phyloP scores from a whole-genome alignment of 2,888 invertebrate species.

The Crossocerus cetratus region DNA sequence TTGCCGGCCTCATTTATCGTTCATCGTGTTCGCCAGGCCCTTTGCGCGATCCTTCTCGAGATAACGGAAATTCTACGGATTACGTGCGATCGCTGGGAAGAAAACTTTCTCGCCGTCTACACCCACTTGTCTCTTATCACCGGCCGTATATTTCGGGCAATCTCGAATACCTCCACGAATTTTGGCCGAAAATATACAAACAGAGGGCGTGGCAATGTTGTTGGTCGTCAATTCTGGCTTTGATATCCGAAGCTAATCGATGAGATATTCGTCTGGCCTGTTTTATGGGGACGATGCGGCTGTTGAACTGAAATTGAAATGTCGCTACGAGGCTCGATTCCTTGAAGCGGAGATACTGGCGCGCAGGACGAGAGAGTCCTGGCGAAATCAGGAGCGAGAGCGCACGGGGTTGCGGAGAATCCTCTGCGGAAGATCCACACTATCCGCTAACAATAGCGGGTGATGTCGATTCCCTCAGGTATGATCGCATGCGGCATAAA shows the following conservation, averaged over 20 bases:
- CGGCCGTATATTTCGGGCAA: not conserved
- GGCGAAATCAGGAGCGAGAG: too few species aligned
- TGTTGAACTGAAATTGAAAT: not conserved
- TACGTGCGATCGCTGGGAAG: not conserved
- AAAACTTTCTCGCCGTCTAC: not conserved
- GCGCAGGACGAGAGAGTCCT: too few species aligned
- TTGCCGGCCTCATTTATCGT: not conserved
- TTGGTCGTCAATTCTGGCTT: not conserved
- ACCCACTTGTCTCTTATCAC: not conserved
- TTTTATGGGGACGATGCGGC: not conserved
- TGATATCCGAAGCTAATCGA: not conserved
- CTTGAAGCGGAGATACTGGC: not conserved
- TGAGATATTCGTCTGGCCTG: not conserved
- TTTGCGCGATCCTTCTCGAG: not conserved
- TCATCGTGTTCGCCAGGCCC: not conserved
- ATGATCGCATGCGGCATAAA: constrained; percentile 33
- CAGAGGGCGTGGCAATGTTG: not conserved
- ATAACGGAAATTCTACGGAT: not conserved
- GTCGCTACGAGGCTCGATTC: not conserved
- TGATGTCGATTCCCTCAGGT: constrained; percentile 2
- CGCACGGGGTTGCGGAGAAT: constrained; percentile 39
- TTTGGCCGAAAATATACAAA: not conserved
- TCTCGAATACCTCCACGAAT: not conserved
- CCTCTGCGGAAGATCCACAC: not conserved
- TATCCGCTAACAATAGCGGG: not conserved